These are phyloP conservation scores for Pecten maximus DNA, from an alignment of 2,888 invertebrate genomes.

Conservation along the genomic window DNA sequence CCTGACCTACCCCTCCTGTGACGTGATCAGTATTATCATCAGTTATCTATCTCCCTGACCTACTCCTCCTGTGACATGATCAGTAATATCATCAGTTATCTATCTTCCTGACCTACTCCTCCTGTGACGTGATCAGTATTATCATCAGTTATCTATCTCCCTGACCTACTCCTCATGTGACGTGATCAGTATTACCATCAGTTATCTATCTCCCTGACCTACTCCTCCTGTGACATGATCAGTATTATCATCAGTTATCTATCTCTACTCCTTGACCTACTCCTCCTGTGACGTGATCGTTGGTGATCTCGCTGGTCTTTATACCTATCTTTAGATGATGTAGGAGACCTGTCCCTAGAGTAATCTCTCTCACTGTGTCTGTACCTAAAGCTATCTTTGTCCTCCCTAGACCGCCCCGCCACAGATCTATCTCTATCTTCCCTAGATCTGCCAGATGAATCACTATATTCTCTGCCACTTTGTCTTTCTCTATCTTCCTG, in stretches of 20 bases:
- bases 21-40: too few species aligned
- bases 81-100: too few species aligned
- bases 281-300: not conserved
- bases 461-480: conserved; percentile 39
- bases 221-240: too few species aligned
- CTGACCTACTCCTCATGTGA: too few species aligned
- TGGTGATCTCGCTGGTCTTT: not conserved
- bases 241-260: not conserved
- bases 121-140: too few species aligned
- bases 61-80: too few species aligned
- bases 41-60: too few species aligned
- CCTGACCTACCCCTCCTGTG: too few species aligned
- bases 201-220: too few species aligned
- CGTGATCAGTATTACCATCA: too few species aligned
- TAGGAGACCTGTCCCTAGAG: conserved; percentile 36
- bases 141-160: too few species aligned
- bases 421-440: conserved; percentile 30
- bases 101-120: too few species aligned
- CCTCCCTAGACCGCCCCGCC: not conserved
- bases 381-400: conserved; percentile 27
- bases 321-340: not conserved
- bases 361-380: not conserved
- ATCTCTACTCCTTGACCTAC: conserved; percentile 41
- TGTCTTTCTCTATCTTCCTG: conserved; percentile 41
- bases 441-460: conserved; percentile 21